A percentile compares a stretch with the other conserved stretches of the same genome.
Evolutionary conservation across 2,113 vertebrate species (phyloP).

Genomic region (Tricholaema leucomelas): DNA sequence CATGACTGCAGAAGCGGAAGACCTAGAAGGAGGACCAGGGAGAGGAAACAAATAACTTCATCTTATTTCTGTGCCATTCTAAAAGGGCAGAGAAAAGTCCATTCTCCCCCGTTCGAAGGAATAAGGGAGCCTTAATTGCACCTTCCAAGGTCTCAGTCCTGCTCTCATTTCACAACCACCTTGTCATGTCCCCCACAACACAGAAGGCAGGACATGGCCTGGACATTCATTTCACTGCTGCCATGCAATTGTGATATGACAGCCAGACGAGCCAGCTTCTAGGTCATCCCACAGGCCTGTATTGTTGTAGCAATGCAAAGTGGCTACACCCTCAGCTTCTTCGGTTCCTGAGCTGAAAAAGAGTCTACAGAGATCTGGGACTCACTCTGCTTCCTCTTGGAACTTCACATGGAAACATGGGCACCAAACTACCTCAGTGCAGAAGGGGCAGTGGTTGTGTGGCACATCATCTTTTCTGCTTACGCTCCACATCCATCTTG

Average conservation of each 20-base stretch:
- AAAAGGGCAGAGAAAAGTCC: background rate
- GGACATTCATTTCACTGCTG: background rate
- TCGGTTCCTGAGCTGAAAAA: background rate
- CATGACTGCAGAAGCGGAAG: background rate
- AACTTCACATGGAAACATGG: accelerated
- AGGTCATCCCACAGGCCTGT: too few relatives aligned
- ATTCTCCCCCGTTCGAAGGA: background rate
- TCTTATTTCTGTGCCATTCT: background rate
- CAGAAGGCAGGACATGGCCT: background rate
- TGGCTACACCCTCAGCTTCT: background rate
- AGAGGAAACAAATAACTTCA: background rate
- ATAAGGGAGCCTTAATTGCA: background rate
- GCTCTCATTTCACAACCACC: background rate
- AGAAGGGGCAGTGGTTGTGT: background rate
- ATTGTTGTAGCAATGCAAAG: background rate
- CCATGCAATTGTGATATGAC: accelerated
- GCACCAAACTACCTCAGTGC: background rate
- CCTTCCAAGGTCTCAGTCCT: background rate
- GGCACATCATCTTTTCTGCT: background rate
- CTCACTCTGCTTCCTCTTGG: background rate
- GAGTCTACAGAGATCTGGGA: background rate
- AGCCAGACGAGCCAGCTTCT: background rate
- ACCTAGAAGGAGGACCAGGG: background rate
- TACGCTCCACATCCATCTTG: background rate
- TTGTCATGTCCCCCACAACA: background rate